Evolutionary conservation across 2,888 invertebrate species (phyloP), one percentile per base, ranked within the genome.

Genomic region (Hydriomena furcata): DNA sequence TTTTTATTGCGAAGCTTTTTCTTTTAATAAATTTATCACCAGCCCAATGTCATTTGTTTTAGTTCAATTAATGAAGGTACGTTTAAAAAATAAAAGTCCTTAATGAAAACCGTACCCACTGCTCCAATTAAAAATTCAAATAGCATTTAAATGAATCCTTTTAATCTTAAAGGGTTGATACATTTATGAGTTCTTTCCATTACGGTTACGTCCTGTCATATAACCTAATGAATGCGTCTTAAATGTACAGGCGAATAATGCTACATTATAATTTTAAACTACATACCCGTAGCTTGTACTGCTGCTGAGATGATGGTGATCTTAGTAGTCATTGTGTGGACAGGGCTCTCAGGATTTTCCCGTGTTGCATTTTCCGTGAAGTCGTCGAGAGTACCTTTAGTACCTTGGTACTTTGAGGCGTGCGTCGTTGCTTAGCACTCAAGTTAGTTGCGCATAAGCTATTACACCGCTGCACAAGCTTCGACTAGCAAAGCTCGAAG

Each of bases 281-380:
- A n/a, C 28, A 13, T 12, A 10, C 42, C 6, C 38, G 24, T 13
- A 46, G 31, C 25, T 25, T 32, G 32, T 32, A 31, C 17, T 25
- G 25, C 13, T 11, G 32, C 34, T 30, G 20, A 28, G 8, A 38
- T 37, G 46, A 52, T 42, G 42, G 37, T 11, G 31, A 61, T 57
- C 60, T 63, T 59, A 63, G 57, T 30, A 25, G 44, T 45, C 63
- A 70, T 67, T 72, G 64, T 66, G 66, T 57, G 55, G 64, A 68
- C 65, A 66, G 58, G 66, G 65, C 60, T 63, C 70, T 28, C 11
- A 66, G 66, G 58, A 69, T 59, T 67, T 71, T 71, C 71, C 62
- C 69, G 65, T 76, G 71, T 71, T 67, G 62, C 71, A 57, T 70
- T 69, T 79, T 79, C 76, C 72, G 63, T 76, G 77, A 81, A 79